Percentiles rank a stretch among this genome's conserved stretches.
These are phyloP conservation scores for Hyperopisus bebe DNA, from an alignment of 2,113 vertebrate genomes.

Conservation along the genomic window DNA sequence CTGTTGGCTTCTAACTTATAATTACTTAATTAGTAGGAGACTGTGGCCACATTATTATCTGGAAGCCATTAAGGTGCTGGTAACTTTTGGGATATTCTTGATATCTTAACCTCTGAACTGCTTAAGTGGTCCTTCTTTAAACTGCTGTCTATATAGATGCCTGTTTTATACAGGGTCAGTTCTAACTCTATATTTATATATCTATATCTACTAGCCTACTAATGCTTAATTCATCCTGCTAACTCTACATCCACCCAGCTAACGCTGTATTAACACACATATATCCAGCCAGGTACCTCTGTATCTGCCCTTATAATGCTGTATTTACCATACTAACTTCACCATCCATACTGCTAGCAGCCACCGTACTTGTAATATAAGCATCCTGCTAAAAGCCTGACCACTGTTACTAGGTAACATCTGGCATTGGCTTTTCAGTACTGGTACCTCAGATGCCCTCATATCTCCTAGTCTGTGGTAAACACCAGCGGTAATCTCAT, in stretches of 20 bases:
- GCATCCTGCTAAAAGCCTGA: neutral
- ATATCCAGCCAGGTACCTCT: neutral
- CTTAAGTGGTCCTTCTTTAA: neutral
- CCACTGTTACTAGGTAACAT: neutral
- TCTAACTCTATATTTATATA: neutral
- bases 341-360: neutral
- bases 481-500: neutral
- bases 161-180: neutral
- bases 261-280: neutral
- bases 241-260: neutral
- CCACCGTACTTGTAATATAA: neutral
- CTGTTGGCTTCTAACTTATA: conserved; percentile 24
- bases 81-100: neutral
- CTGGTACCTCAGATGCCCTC: neutral
- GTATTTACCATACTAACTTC: neutral
- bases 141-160: neutral
- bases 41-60: conserved; percentile 10
- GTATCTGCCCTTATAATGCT: neutral
- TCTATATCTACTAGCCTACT: neutral
- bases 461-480: neutral
- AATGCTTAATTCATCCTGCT: neutral
- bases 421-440: neutral
- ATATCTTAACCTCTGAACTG: neutral
- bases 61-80: neutral
- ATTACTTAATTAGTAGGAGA: conserved; percentile 22